Percentiles rank a stretch among this genome's conserved stretches.
phyloP scores from a whole-genome alignment of 2,888 invertebrate genomes.

The Drosophila nr. medialis region DNA sequence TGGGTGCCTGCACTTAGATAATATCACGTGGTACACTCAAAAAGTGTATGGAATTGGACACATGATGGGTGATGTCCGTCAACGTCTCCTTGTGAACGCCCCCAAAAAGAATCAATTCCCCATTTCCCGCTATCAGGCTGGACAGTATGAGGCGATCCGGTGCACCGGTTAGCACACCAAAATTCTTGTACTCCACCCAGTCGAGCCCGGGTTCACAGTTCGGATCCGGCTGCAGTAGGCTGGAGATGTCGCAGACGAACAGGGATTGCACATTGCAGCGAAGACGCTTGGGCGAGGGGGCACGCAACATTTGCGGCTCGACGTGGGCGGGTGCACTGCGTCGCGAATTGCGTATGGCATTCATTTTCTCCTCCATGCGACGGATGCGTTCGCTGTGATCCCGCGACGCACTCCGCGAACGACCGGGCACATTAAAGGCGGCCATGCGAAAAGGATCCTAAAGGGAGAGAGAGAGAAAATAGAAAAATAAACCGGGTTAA shows the following conservation, averaged over 20 bases:
- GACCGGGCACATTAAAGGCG: constrained; percentile 86
- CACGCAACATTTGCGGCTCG: constrained; percentile 69
- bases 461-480: too few species aligned
- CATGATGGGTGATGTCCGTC: constrained; percentile 88
- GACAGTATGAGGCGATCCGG: constrained; percentile 97
- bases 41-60: constrained; percentile 92
- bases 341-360: constrained; percentile 83
- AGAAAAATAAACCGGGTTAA: not conserved
- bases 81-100: constrained; percentile 94
- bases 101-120: constrained; percentile 98
- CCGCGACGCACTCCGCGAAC: constrained; percentile 85
- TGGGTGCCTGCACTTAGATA: constrained; percentile 85
- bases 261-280: constrained; percentile 90
- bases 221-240: constrained; percentile 86
- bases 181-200: constrained; percentile 86
- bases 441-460: constrained; percentile 86
- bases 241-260: constrained; percentile 94
- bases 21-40: constrained; percentile 90
- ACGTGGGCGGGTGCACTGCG: constrained; percentile 74
- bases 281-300: constrained; percentile 86
- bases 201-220: constrained; percentile 86
- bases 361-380: constrained; percentile 88
- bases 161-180: constrained; percentile 88
- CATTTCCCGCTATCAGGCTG: constrained; percentile 94
- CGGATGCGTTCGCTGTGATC: constrained; percentile 88